Evolutionary conservation across 2,113 vertebrate species (phyloP), one percentile per base, ranked within the genome.

Genomic region (Protomyctophum bolini): DNA sequence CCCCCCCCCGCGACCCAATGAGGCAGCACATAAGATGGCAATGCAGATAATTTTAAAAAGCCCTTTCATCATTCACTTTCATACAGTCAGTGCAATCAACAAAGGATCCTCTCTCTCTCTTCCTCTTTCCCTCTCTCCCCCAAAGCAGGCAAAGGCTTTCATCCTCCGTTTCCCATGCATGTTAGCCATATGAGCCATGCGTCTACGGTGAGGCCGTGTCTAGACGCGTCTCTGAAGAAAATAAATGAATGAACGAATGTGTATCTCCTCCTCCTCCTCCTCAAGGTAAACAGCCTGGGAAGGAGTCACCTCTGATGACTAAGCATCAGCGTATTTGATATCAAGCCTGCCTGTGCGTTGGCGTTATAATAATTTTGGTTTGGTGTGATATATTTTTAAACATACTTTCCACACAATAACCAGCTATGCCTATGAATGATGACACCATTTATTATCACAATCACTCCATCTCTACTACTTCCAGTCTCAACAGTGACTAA

Each of bases 221-320:
- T 2, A 10, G 58, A 78, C 78, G 56, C 47, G 78, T 68, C 58
- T 41, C 47, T 12, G 12, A 69, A 10, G 50, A 69, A 48, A 62
- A 21, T 41, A 10, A 63, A 21, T 45, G 9, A 55, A 54, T n/a
- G 4, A 21, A 21, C 21, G 21, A 21, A 21, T 21, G 21, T 21
- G 21, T 21, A 21, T 21, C 21, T 21, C 21, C 21, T 21, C 21
- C 21, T 21, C 21, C 21, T 6, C 33, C 33, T 41, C 33, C n/a
- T 33, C 11, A 29, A 29, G 52, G 8, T 2, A 2, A 14, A 48
- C 21, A 56, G 3, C 33, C 61, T 21, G 15, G 15, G 56, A 29
- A 57, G 6, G 3, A 28, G 3, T 48, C 4, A 49, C 14, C 46
- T 9, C 8, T 63, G 46, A 45, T 60, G 29, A 33, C 28, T 60